Evolutionary conservation across 2,888 invertebrate genomes (phyloP).

Genomic region (Leucophora obtusa): DNA sequence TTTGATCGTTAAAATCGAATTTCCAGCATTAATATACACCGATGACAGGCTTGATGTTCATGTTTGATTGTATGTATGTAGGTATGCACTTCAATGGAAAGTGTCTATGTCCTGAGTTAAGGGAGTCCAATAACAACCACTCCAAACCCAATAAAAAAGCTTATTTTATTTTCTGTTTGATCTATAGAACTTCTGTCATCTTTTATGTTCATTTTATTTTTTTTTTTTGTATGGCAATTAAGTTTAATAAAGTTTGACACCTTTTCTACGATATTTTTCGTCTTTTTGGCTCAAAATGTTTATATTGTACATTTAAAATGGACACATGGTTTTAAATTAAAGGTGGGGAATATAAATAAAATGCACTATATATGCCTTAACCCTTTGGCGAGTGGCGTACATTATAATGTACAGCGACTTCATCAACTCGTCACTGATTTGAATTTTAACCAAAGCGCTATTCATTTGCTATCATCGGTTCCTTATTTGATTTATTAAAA

Average conservation of each 20-base stretch:
- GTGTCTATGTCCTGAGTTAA: slow-evolving; percentile 9
- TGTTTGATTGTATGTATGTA: slow-evolving; percentile 20
- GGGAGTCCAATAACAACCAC: slow-evolving; percentile 7
- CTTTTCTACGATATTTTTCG: not conserved
- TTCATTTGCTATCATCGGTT: no score
- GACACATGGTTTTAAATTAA: not conserved
- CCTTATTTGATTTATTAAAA: no score
- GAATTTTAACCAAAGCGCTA: no score
- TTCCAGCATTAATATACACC: slow-evolving; percentile 73
- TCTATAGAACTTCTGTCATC: slow-evolving; percentile 51
- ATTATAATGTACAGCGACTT: no score
- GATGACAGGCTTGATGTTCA: slow-evolving; percentile 50
- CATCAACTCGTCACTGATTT: no score
- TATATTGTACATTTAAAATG: slow-evolving; percentile 17
- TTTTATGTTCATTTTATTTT: slow-evolving; percentile 11
- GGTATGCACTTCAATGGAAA: slow-evolving; percentile 16
- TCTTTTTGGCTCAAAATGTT: not conserved
- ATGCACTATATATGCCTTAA: no score
- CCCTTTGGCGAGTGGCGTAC: no score
- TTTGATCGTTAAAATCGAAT: slow-evolving; percentile 78
- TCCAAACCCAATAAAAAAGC: slow-evolving; percentile 21
- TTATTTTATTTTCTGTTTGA: slow-evolving; percentile 69
- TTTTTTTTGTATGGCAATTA: slow-evolving; percentile 44
- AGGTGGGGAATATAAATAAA: not conserved
- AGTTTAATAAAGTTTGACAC: slow-evolving; percentile 42